These are phyloP conservation scores for Rhineura floridana DNA, from an alignment of 2,113 vertebrate genomes.

Conservation along the genomic window DNA sequence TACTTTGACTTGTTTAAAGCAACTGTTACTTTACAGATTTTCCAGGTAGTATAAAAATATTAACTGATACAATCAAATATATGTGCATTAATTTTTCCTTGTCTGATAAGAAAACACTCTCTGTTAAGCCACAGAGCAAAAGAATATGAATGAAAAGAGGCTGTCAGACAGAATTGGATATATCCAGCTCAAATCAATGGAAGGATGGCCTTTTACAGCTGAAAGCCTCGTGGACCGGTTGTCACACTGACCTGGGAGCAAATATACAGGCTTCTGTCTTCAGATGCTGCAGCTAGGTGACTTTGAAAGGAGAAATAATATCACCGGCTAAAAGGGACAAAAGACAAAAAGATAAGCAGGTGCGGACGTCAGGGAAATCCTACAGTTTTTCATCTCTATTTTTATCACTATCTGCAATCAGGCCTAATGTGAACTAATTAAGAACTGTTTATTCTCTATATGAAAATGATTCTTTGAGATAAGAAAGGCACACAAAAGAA, in stretches of 20 bases:
- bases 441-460: not conserved
- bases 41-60: too few species aligned
- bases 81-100: not conserved
- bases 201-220: not conserved
- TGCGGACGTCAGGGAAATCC: not conserved
- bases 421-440: not conserved
- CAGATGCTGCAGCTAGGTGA: not conserved
- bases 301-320: constrained; percentile 13
- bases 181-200: not conserved
- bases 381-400: not conserved
- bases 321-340: not conserved
- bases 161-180: not conserved
- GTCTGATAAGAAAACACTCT: not conserved
- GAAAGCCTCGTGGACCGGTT: not conserved
- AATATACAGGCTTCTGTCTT: not conserved
- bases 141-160: not conserved
- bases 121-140: not conserved
- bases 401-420: not conserved
- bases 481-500: not conserved
- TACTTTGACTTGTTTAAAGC: not conserved
- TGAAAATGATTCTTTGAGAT: constrained; percentile 5
- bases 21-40: not conserved
- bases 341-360: not conserved
- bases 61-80: not conserved
- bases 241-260: not conserved